These are phyloP conservation scores for Styela plicata DNA, from an alignment of 23 tunicate species.

Conservation along the genomic window DNA sequence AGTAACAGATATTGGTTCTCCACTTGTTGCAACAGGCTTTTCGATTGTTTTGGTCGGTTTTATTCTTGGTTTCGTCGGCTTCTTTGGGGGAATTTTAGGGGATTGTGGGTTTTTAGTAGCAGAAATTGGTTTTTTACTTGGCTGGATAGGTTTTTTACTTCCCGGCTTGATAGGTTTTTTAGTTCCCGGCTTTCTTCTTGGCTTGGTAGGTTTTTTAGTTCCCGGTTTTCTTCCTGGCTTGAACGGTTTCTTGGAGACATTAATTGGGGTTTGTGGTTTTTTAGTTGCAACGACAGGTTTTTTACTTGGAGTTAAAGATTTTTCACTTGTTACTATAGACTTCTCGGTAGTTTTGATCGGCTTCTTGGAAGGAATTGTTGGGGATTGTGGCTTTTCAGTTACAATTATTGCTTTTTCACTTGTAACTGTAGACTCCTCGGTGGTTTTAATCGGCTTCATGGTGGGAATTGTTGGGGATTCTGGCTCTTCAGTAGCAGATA, in stretches of 20 bases:
- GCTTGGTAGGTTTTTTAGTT: no score
- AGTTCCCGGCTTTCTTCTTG: no score
- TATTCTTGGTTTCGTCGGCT: background rate
- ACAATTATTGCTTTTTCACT: background rate
- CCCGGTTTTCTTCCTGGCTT: no score
- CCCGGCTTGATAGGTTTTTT: no score
- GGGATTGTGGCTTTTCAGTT: background rate
- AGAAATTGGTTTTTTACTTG: background rate
- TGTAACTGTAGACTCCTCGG: background rate
- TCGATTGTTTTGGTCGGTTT: background rate
- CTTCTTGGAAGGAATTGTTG: conserved; percentile 2
- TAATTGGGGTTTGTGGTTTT: background rate
- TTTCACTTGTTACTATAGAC: background rate
- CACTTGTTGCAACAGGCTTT: background rate
- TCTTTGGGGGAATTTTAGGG: background rate
- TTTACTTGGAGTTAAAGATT: background rate
- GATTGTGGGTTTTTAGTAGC: background rate
- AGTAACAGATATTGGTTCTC: background rate
- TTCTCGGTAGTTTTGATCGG: background rate
- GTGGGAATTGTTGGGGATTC: background rate
- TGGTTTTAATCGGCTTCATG: background rate
- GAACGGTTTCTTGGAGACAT: background rate
- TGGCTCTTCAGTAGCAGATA: no score
- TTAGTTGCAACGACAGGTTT: conserved; percentile 4
- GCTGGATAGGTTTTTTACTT: no score